A percentile compares a stretch with the other conserved stretches of the same genome.
Evolutionary conservation across 2,888 invertebrate species (phyloP).

Genomic region (Brachypterus glaber): DNA sequence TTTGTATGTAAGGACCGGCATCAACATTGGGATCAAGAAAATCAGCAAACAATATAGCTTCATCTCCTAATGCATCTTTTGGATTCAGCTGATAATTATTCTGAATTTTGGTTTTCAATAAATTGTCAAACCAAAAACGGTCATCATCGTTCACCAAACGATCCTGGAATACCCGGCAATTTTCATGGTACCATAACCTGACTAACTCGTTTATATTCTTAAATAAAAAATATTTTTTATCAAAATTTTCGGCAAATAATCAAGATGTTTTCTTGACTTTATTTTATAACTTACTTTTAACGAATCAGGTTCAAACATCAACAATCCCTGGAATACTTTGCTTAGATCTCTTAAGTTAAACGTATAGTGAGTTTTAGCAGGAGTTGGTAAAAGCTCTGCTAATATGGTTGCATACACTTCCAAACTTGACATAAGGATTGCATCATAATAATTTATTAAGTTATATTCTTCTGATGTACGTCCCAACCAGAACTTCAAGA

Average conservation of each 20-base stretch:
- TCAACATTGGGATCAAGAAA: conserved; percentile 50
- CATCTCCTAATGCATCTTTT: conserved; percentile 42
- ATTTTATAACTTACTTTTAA: conserved; percentile 45
- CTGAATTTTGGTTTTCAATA: conserved; percentile 49
- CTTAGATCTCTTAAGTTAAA: conserved; percentile 83
- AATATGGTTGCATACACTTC: conserved; percentile 57
- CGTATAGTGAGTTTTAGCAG: conserved; percentile 82
- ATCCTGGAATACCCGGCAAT: conserved; percentile 78
- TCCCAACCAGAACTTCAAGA: conserved; percentile 58
- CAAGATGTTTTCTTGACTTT: not conserved
- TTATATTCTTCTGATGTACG: conserved; percentile 22
- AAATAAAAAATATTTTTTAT: conserved; percentile 5
- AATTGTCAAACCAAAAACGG: conserved; percentile 58
- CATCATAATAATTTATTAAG: conserved; percentile 34
- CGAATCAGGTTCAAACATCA: conserved; percentile 57
- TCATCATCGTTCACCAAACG: conserved; percentile 72
- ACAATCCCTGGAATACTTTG: conserved; percentile 71
- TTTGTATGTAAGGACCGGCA: conserved; percentile 52
- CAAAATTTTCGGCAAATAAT: not conserved
- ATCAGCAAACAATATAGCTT: conserved; percentile 58
- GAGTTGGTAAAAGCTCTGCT: conserved; percentile 71
- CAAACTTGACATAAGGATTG: conserved; percentile 56
- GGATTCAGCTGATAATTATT: conserved; percentile 48
- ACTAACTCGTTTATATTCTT: conserved; percentile 52
- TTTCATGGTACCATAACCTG: conserved; percentile 85